Evolutionary conservation across 2,113 vertebrate species (phyloP), one percentile per base, ranked within the genome.

Genomic region (Jaculus jaculus): DNA sequence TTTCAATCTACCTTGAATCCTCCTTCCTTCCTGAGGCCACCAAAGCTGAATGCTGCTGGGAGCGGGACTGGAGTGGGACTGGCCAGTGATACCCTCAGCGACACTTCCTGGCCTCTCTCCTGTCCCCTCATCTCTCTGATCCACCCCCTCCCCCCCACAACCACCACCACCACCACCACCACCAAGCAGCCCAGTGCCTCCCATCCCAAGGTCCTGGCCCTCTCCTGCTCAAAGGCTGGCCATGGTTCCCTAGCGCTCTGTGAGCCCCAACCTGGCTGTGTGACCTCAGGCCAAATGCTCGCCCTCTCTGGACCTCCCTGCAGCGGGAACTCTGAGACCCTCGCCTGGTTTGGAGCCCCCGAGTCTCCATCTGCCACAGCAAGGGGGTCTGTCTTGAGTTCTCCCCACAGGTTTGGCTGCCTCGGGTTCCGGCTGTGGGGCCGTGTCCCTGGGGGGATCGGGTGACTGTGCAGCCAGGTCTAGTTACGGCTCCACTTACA

Each of bases 361-460:
- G 21, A 65, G 84, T 71, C 60, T 66, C 71, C 84, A 24, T 42
- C 81, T 60, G 79, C 65, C 37, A 1, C 0, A 0, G 61, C 60
- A 37, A 16, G 51, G 60, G 23, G 3, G 30, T 11, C 51, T 15
- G 0, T 72, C 91, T 93, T 68, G 81, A 30, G 90, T 51, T 87
- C 93, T 54, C 54, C 10, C 82, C 17, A 68, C 84, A 28, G 2
- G 65, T 47, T 78, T 0, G 0, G 60, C 72, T 2, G 7, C 39
- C 71, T 73, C n/a, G 16, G 74, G 83, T 83, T 78, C 66, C 92
- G 24, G 80, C 94, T 58, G 71, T 6, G 23, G 85, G 85, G 73
- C 88, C 26, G 2, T 17, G 34, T 96, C 96, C 87, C 89, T 1
- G 0, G 90, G 84, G 94, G 83, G 95, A 97, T 97, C 91, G 5